Conservation (phyloP, 2,113 vertebrate genomes). For the Centrocercus urophasianus region DNA sequence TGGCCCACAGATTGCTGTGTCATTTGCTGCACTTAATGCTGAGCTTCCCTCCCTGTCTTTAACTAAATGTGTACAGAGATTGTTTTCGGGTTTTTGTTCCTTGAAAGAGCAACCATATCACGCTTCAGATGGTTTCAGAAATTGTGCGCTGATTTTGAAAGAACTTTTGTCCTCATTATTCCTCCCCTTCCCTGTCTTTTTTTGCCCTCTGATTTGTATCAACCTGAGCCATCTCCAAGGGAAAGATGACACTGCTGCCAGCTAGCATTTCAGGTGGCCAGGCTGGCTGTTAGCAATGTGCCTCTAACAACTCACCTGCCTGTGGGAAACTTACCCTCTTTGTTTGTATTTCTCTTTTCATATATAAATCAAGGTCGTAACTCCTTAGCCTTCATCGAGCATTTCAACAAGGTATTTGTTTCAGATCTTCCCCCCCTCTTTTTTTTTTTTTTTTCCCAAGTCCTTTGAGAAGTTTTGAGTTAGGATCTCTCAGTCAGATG, state of each 20-base stretch:
- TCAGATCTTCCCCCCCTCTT: not conserved
- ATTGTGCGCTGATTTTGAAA: not conserved
- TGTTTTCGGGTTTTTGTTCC: not conserved
- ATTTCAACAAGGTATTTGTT: conserved; percentile 34
- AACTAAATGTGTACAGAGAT: not conserved
- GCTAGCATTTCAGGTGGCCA: not conserved
- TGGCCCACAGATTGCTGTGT: not conserved
- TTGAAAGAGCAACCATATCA: not conserved
- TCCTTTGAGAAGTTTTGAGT: conserved; percentile 12
- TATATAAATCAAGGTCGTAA: conserved; percentile 28
- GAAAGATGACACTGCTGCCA: conserved; percentile 14
- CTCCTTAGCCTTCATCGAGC: not conserved
- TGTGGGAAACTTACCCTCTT: not conserved
- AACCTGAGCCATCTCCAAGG: not conserved
- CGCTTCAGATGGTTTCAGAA: not conserved
- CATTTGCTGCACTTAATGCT: not conserved
- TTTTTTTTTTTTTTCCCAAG: not conserved
- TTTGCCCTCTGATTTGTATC: not conserved
- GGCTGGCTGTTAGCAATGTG: not conserved
- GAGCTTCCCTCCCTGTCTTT: not conserved
- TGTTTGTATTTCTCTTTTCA: conserved; percentile 28
- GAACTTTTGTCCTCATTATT: not conserved
- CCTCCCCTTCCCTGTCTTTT: fast-evolving
- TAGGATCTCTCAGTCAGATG: not conserved
- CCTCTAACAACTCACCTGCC: conserved; percentile 6